Evolutionary conservation across 2,888 invertebrate genomes (phyloP).

Genomic region (Tiphia femorata): DNA sequence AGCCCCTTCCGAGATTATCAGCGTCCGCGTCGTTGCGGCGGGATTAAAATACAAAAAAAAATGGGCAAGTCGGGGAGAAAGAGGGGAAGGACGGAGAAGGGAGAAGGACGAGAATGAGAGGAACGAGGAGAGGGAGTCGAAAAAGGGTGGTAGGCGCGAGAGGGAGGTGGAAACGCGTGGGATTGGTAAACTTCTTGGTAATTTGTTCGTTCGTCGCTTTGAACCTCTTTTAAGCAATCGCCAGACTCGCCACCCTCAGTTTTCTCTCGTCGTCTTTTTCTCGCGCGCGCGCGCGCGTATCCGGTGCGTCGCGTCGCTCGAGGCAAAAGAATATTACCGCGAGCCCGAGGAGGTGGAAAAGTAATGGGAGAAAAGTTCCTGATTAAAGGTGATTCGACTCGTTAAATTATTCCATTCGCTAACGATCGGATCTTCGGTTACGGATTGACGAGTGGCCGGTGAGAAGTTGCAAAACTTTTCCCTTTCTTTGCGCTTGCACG

Average conservation of each 20-base stretch:
- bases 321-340: no score
- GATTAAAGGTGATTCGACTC: constrained; percentile 52
- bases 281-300: constrained; percentile 9
- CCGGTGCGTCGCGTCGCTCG: no score
- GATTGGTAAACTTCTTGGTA: constrained; percentile 65
- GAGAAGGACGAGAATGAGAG: constrained; percentile 10
- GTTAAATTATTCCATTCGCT: constrained; percentile 46
- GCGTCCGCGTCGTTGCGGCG: constrained; percentile 43
- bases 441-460: no score
- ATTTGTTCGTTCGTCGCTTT: constrained; percentile 62
- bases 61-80: constrained; percentile 10
- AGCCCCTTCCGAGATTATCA: constrained; percentile 66
- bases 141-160: constrained; percentile 19
- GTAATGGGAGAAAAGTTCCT: constrained; percentile 38
- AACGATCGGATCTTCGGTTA: no score
- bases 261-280: constrained; percentile 10
- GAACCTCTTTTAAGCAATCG: constrained; percentile 57
- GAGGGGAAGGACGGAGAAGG: constrained; percentile 21
- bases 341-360: constrained; percentile 8
- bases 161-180: constrained; percentile 38
- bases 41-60: constrained; percentile 47
- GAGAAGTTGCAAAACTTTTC: no score
- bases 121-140: constrained; percentile 16
- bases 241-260: constrained; percentile 9
- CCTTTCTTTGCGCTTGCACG: constrained; percentile 13